Evolutionary conservation across 2,797 vertebrate genomes (phyloP), one percentile per base, ranked within the genome.

Genomic region (Nannoperca obscura): DNA sequence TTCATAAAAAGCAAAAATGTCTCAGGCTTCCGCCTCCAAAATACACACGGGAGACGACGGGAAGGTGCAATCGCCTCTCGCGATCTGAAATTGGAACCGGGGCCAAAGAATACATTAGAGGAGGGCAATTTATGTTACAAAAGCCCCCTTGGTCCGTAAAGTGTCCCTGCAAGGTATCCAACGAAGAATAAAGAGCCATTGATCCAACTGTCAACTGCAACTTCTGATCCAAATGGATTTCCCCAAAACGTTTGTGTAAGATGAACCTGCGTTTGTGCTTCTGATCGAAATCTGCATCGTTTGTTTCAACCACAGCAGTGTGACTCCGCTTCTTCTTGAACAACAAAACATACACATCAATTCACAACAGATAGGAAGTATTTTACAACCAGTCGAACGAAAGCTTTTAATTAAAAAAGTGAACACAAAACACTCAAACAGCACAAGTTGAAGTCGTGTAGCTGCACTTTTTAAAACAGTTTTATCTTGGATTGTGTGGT

Each of bases 1-100:
- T 94, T 95, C 94, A 95, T 94, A 75, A 84, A 89, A 74, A 81
- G 76, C 73, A 79, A 87, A 93, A 90, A 93, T 87, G 86, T 89
- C 81, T 91, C 86, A 68, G 77, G 75, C 88, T 90, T 94, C 89
- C 82, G 74, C 77, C 85, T 93, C 92, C 89, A 86, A 91, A 92
- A 93, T 82, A 92, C 91, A 92, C 90, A 89, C 70, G 76, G 88
- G 89, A 90, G 74, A 82, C 52, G 79, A 83, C 67, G 75, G 83
- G 82, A 84, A 89, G 88, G 84, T 82, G 89, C 76, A 88, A 86
- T 90, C 87, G 71, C 78, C 87, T 72, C 83, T 71, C 58, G 79
- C 71, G 63, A 92, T 90, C 88, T 93, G 81, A 84, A 88, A 85
- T 71, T 74, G 83, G 83, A 93, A 83, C 82, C 81, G 54, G 71